Base-by-base conservation (phyloP, 1,140 invertebrate genomes). In the Zaprionus vittiger region DNA sequence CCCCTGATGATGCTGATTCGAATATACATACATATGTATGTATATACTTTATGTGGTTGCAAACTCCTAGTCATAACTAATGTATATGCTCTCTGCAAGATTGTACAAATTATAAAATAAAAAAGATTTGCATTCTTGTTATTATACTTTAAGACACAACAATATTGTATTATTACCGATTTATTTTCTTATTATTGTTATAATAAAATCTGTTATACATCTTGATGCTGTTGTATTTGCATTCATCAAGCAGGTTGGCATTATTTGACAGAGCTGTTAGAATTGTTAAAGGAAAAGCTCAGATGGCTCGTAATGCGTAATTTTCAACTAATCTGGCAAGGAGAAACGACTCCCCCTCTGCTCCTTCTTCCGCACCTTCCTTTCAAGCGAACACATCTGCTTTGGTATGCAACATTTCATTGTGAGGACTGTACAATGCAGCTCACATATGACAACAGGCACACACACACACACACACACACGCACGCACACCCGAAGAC, bases 381-480 rank as follows among this genome's bases (percentile, higher is more conserved):
- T 41, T n/a, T 41, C 31, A n/a, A 41, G 38, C 15, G 38, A 41
- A n/a, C 47, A 49, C n/a, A 20, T 17, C 57, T 54, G 49, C 15
- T 15, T 62, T 22, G 9, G 31, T 22, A 60, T 66, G 69, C 70
- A 47, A 38, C 52, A 38, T 41, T 66, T 52, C 5, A 38, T 38
- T 73, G 31, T 37, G 11, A 38, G 2, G 34, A 9, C 17, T 9
- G 17, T 5, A 66, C 34, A 66, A 66, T 56, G 44, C 61, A 64
- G 9, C 17, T 28, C 61, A 28, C 24, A 61, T 5, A 61, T 37
- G 34, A 12, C 12, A 20, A 11, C n/a, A 22, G 11, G 6, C 28
- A 5, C 62, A 17, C 17, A 1, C 26, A 31, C 17, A 41, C 26
- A 31, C 17, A 41, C n/a, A 22, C 15, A 34, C 22, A 56, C 11